phyloP scores from a whole-genome alignment of 2,797 vertebrate genomes.

The Labeo calbasu region DNA sequence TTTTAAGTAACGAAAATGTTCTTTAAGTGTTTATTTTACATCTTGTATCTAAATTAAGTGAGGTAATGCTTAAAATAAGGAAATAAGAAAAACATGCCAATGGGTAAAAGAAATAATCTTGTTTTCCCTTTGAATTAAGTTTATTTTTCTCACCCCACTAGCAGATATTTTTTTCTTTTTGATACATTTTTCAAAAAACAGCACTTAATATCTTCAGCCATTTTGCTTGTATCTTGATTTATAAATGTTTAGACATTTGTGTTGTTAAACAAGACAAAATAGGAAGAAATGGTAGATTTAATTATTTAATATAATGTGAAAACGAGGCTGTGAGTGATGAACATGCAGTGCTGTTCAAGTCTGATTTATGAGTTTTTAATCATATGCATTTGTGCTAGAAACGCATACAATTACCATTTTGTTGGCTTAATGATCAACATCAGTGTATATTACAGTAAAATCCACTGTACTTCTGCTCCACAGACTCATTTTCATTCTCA shows the following conservation, averaged over 20 bases:
- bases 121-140: not conserved
- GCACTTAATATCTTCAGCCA: not conserved
- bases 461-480: not conserved
- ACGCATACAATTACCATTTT: not conserved
- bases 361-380: not conserved
- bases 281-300: not conserved
- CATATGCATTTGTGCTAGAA: not conserved
- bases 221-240: not conserved
- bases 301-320: not conserved
- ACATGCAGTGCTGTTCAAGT: not conserved
- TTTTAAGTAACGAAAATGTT: too few relatives aligned
- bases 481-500: not conserved
- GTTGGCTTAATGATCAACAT: not conserved
- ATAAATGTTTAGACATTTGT: too few relatives aligned
- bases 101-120: not conserved
- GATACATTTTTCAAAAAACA: not conserved
- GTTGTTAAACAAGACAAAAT: not conserved
- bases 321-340: not conserved
- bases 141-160: not conserved
- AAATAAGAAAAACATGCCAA: not conserved
- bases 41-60: too few relatives aligned
- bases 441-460: not conserved
- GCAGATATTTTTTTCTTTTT: not conserved
- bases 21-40: too few relatives aligned
- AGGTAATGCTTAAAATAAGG: not conserved